Conservation (phyloP, 92 coral and sea anemone species). For the Paramuricea clavata region DNA sequence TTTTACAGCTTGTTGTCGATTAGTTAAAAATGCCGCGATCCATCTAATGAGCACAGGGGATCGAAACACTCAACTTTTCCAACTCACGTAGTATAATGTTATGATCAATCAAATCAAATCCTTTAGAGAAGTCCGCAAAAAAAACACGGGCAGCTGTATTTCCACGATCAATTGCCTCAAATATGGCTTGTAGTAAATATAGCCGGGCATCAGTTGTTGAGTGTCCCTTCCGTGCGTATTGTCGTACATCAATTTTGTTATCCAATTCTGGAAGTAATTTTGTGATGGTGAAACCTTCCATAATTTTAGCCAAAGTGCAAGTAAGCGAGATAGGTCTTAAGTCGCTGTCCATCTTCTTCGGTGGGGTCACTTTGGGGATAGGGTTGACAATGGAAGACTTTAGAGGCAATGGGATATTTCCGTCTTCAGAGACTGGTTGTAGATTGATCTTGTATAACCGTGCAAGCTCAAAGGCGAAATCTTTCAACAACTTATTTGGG, state of each 20-base stretch:
- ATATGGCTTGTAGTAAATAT: slow-evolving; percentile 46
- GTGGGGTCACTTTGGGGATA: slow-evolving; percentile 53
- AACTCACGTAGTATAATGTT: too few species aligned
- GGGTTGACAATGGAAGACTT: too few species aligned
- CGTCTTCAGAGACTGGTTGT: slow-evolving; percentile 55
- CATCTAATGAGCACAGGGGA: too few species aligned
- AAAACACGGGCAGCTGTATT: slow-evolving; percentile 34
- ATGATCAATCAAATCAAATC: too few species aligned
- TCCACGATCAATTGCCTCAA: slow-evolving; percentile 29
- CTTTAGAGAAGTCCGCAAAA: slow-evolving; percentile 48
- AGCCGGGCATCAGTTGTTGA: slow-evolving; percentile 58
- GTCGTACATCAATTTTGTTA: slow-evolving; percentile 38
- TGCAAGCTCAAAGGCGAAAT: slow-evolving; percentile 51
- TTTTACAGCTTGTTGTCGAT: too few species aligned
- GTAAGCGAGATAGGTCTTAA: slow-evolving; percentile 59
- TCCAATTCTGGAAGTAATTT: slow-evolving; percentile 42
- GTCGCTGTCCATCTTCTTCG: slow-evolving; percentile 40
- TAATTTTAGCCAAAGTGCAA: slow-evolving; percentile 44
- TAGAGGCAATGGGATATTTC: slow-evolving; percentile 26
- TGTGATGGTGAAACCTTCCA: slow-evolving; percentile 46
- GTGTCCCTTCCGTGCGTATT: slow-evolving; percentile 53
- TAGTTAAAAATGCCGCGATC: too few species aligned
- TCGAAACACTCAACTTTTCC: too few species aligned
- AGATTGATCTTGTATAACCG: too few species aligned
- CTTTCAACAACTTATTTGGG: slow-evolving; percentile 51